Evolutionary conservation across 1,140 invertebrate genomes (phyloP).

Genomic region (Bombus confusus): DNA sequence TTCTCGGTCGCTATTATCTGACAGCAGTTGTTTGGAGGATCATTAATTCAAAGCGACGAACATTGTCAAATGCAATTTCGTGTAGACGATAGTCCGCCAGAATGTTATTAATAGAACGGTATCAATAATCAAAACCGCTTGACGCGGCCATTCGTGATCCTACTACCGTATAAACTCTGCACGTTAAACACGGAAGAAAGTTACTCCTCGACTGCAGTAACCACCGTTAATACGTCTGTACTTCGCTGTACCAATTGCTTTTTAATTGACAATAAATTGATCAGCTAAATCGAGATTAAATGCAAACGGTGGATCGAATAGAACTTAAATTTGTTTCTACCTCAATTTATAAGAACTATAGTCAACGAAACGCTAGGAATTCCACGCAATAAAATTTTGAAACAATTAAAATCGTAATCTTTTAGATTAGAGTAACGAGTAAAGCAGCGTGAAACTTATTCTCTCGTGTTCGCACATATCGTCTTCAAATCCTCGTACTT

Average conservation of each 20-base stretch:
- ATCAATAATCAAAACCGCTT: neutral
- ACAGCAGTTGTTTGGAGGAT: conserved; percentile 1
- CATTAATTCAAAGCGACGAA: conserved; percentile 6
- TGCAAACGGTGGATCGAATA: neutral
- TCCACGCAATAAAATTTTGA: too few relatives aligned
- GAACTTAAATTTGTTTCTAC: neutral
- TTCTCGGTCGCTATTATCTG: neutral
- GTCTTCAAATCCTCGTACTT: neutral
- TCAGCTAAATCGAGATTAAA: neutral
- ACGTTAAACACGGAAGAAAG: neutral
- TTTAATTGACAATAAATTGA: neutral
- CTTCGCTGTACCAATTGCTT: neutral
- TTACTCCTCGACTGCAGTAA: neutral
- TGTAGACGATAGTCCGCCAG: neutral
- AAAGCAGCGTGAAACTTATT: neutral
- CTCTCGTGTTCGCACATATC: neutral
- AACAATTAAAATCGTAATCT: too few relatives aligned
- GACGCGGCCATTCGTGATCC: neutral
- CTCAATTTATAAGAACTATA: neutral
- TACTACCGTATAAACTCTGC: neutral
- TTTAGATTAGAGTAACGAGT: too few relatives aligned
- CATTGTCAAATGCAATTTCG: conserved; percentile 11
- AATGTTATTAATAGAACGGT: neutral
- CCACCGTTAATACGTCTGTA: conserved; percentile 5
- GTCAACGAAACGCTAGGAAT: neutral